A percentile compares a stretch with the other conserved stretches of the same genome.
Evolutionary conservation across 2,113 vertebrate genomes (phyloP).

Genomic region (Engystomops pustulosus): DNA sequence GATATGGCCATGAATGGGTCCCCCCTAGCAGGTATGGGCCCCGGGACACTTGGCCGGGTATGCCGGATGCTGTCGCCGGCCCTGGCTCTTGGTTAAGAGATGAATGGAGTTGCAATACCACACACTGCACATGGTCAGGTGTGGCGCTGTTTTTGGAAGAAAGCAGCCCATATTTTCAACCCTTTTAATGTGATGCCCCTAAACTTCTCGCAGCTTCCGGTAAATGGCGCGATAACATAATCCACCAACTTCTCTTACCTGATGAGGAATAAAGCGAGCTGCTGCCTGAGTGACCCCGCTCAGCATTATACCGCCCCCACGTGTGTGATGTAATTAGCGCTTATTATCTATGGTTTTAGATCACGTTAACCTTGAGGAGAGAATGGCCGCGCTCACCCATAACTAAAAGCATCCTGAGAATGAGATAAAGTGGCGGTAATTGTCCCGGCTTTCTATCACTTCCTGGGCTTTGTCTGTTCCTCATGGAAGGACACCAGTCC

Average conservation of each 20-base stretch:
- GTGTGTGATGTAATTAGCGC: slow-evolving; percentile 21
- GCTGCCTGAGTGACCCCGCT: background rate
- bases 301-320: background rate
- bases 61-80: too few species aligned
- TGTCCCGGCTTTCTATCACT: background rate
- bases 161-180: too few species aligned
- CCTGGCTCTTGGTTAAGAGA: too few species aligned
- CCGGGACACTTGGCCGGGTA: too few species aligned
- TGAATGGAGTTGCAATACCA: too few species aligned
- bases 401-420: background rate
- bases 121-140: too few species aligned
- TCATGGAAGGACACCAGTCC: background rate
- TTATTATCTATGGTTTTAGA: slow-evolving; percentile 9
- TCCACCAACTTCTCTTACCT: background rate
- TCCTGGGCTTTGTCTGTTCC: background rate
- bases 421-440: background rate
- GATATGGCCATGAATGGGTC: too few species aligned
- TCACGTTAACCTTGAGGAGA: background rate
- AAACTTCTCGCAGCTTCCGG: too few species aligned
- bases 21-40: too few species aligned
- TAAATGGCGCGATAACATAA: too few species aligned
- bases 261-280: background rate
- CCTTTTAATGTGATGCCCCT: too few species aligned
- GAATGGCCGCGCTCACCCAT: background rate
- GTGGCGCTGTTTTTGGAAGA: too few species aligned